Evolutionary conservation across 1,140 invertebrate genomes (phyloP).

Genomic region (Diorhabda elongata): DNA sequence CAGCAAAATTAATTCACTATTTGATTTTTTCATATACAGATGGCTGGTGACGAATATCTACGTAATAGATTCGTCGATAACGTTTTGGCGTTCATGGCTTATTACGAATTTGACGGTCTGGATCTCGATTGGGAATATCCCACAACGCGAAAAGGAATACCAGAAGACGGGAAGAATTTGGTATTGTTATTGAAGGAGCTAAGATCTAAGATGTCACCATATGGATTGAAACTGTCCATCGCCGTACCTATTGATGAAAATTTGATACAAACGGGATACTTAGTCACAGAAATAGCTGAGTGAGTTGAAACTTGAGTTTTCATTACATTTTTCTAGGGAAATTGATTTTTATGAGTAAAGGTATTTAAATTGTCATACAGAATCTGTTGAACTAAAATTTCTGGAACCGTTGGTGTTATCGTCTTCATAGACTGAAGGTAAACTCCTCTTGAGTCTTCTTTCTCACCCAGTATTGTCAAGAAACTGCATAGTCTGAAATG

Average conservation of each 20-base stretch:
- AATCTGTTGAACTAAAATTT: too few species aligned
- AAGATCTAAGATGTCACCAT: constrained; percentile 47
- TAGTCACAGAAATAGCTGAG: constrained; percentile 51
- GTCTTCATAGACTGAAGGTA: too few species aligned
- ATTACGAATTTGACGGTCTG: constrained; percentile 72
- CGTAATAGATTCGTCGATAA: constrained; percentile 57
- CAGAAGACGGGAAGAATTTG: constrained; percentile 51
- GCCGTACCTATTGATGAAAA: constrained; percentile 51
- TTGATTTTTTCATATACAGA: constrained; percentile 29
- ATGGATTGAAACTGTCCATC: constrained; percentile 49
- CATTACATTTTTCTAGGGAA: too few species aligned
- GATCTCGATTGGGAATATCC: constrained; percentile 85
- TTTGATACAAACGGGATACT: constrained; percentile 52
- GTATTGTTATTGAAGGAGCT: constrained; percentile 51
- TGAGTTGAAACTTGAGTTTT: background rate
- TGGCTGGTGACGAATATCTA: constrained; percentile 45
- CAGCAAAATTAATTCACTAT: too few species aligned
- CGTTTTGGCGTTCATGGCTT: constrained; percentile 55
- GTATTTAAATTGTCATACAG: too few species aligned
- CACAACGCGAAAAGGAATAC: constrained; percentile 57
- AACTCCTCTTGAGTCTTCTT: too few species aligned
- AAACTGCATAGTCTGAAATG: too few species aligned
- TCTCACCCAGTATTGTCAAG: too few species aligned
- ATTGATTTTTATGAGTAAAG: too few species aligned
- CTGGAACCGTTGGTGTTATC: too few species aligned